Evolutionary conservation across 1,140 invertebrate species (phyloP), one percentile per base, ranked within the genome.

Genomic region (Thalassaphorura encarpata): DNA sequence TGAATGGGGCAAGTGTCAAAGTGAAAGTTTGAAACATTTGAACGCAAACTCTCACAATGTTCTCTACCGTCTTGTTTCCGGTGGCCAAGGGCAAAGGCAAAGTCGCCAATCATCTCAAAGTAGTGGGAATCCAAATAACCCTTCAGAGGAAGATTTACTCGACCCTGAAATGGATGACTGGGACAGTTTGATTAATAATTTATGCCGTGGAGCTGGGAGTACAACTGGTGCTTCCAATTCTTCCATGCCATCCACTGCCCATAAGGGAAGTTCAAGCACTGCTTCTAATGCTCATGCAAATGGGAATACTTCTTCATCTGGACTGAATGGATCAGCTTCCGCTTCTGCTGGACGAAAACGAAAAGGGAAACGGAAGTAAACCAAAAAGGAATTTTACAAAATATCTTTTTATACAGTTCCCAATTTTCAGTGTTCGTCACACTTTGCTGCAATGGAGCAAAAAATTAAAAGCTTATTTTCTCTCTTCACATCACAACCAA

Each of bases 1-100:
- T 27, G 89, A 94, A 70, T 95, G 91, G 91, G 91, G 90, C 33
- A 83, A 84, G 59, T 95, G 91, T 74, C 89, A 94, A 75, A 88
- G 84, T 64, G 80, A 81, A 60, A 87, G 84, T 67, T 72, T 88
- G 54, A 83, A 82, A 62, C 84, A 87, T 71, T 72, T 88, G 52
- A 79, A 81, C n/a, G 46, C 54, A 29, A 89, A 94, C 72, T 85
- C 85, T 52, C 90, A 94, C 75, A 81, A 83, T 69, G 31, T 51
- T 19, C 28, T 51, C 31, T 51, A 51, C 33, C 48, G 48, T 5
- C 48, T 51, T 19, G 48, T 51, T 21, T 51, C 48, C 16, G 45
- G 39, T 49, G 48, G 47, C 4, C 28, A 46, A n/a, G 46, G 47
- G 19, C 5, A n/a, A 41, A 19, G 45, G 13, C 46, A 36, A 24